These are phyloP conservation scores for Batillaria attramentaria DNA, from an alignment of 1,140 invertebrate species.

Conservation along the genomic window DNA sequence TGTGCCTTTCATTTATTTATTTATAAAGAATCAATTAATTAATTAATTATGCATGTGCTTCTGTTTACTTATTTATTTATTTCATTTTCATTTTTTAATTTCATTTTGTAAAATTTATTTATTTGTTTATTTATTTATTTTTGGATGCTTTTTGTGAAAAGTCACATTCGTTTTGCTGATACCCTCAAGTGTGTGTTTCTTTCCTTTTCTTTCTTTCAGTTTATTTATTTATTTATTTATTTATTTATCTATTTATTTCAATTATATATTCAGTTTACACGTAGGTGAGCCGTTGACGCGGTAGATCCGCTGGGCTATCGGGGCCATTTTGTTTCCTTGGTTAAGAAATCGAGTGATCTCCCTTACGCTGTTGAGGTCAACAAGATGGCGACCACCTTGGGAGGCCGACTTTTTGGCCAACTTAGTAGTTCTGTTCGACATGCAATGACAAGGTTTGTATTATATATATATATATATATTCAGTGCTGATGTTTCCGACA, in stretches of 20 bases:
- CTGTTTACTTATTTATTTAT: neutral
- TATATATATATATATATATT: too few relatives aligned
- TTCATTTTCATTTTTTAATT: neutral
- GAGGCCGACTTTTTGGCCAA: neutral
- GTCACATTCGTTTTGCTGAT: neutral
- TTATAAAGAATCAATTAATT: too few relatives aligned
- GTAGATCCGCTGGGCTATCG: too few relatives aligned
- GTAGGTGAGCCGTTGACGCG: neutral
- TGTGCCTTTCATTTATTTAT: too few relatives aligned
- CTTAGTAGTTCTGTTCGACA: neutral
- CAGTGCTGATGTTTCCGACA: too few relatives aligned
- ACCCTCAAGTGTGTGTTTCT: neutral
- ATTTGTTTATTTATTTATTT: neutral
- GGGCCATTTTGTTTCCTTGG: too few relatives aligned
- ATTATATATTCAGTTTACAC: neutral
- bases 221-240: neutral
- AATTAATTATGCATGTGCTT: neutral
- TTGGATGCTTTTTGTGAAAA: neutral
- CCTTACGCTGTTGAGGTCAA: neutral
- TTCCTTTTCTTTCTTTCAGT: neutral
- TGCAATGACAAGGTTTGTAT: neutral
- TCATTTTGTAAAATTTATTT: neutral
- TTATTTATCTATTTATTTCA: neutral
- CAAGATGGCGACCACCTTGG: slow-evolving; percentile 20
- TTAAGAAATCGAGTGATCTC: neutral